Evolutionary conservation across 1,140 invertebrate species (phyloP).

Genomic region (Agraylea sexmaculata): DNA sequence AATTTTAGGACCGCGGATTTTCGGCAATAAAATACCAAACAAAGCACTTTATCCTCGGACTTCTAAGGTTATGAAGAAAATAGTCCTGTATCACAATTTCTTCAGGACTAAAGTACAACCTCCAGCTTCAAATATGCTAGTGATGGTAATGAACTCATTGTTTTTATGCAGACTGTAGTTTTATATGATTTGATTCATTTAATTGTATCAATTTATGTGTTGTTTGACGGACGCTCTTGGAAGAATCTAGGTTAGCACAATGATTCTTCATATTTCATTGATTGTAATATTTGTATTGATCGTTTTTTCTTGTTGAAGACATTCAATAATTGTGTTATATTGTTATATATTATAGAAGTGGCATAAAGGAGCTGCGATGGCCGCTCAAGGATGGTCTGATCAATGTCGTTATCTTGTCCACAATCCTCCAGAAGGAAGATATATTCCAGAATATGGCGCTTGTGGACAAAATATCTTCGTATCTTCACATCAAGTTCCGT

Average conservation of each 20-base stretch:
- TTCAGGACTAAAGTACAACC: constrained; percentile 63
- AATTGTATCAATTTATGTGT: not conserved
- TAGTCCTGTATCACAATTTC: constrained; percentile 65
- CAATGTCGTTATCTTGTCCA: constrained; percentile 57
- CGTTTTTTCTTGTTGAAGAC: not conserved
- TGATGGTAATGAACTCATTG: constrained; percentile 52
- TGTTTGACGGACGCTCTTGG: no score
- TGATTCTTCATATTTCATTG: not conserved
- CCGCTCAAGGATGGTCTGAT: constrained; percentile 64
- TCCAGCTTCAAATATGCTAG: constrained; percentile 64
- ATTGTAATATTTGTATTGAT: not conserved
- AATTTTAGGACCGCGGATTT: constrained; percentile 42
- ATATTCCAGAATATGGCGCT: constrained; percentile 52
- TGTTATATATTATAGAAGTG: constrained; percentile 51
- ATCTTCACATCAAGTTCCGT: constrained; percentile 64
- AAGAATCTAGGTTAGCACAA: no score
- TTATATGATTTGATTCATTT: not conserved
- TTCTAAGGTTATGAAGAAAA: constrained; percentile 53
- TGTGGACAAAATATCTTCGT: constrained; percentile 80
- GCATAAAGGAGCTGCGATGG: constrained; percentile 53
- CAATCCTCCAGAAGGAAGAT: constrained; percentile 52
- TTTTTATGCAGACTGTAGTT: not conserved
- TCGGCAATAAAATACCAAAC: constrained; percentile 48
- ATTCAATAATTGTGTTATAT: constrained; percentile 1
- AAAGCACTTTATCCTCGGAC: constrained; percentile 44